Conservation (phyloP, 1,140 invertebrate genomes). For the Bombus breviceps region DNA sequence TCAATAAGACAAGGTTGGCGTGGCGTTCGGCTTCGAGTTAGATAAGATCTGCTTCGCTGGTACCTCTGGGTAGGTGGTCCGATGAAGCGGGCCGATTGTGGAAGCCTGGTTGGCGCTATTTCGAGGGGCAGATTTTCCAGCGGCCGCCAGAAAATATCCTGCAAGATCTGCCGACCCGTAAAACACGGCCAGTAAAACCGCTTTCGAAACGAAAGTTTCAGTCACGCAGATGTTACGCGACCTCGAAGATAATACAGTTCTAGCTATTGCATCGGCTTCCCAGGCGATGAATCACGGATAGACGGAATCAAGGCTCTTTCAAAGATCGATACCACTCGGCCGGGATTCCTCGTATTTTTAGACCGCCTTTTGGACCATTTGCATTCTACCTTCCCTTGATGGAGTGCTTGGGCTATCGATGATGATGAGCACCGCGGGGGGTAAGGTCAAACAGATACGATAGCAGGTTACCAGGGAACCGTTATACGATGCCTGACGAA, state of each 20-base stretch:
- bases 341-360: conserved; percentile 25
- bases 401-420: neutral
- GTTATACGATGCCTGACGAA: too few species aligned
- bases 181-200: conserved; percentile 43
- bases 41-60: conserved; percentile 59
- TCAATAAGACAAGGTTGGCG: conserved; percentile 36
- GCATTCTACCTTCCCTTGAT: conserved; percentile 15
- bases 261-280: conserved; percentile 62
- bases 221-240: conserved; percentile 63
- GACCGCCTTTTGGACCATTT: conserved; percentile 34
- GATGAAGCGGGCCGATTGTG: conserved; percentile 59
- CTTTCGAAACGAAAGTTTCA: conserved; percentile 47
- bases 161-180: conserved; percentile 48
- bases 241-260: conserved; percentile 67
- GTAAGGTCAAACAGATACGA: too few species aligned
- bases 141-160: conserved; percentile 59
- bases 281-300: conserved; percentile 60
- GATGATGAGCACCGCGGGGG: neutral
- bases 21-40: conserved; percentile 2
- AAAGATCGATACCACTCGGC: conserved; percentile 36
- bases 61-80: conserved; percentile 26
- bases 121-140: conserved; percentile 50
- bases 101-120: conserved; percentile 48
- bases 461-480: too few species aligned
- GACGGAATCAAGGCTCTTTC: conserved; percentile 52